Evolutionary conservation across 2,797 vertebrate species (phyloP), one percentile per base, ranked within the genome.

Genomic region (Rhinatrema bivittatum): DNA sequence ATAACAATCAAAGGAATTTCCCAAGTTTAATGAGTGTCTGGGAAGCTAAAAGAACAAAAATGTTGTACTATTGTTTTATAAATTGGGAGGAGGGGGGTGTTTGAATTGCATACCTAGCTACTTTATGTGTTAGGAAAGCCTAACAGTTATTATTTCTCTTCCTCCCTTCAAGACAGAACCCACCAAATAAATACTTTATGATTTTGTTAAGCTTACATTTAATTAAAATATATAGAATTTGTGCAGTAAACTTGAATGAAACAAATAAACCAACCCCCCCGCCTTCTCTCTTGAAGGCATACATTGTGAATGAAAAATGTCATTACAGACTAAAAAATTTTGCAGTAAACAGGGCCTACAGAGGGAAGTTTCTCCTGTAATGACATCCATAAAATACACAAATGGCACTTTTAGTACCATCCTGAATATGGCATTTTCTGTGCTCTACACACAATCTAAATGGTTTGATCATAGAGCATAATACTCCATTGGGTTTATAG

Each of bases 401-500:
- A 87, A 85, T 84, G 83, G 82, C 82, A 87, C 79, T 86, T 86
- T 84, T 85, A 86, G 77, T 78, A 74, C 82, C 81, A 84, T 79
- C 82, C 84, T 80, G 82, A 86, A 86, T 82, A 82, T 79, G 79
- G 82, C 77, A 82, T 80, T 86, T 86, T 87, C 82, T 85, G 84
- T 79, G 77, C 84, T 83, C 79, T 81, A 81, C 75, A 85, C 82
- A 86, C 78, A 82, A 79, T 85, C 81, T 85, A 87, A 87, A 84
- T 80, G 81, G 81, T 85, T 84, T 87, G 82, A 85, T 87, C 81
- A 87, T 81, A 81, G 79, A 85, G 81, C 81, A 83, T 86, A 86
- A 87, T 86, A 84, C 82, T 86, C 82, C 81, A 78, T 80, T 84
- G 84, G 81, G 84, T 85, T 86, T 88, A 86, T 82, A 86, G 82